phyloP scores from a whole-genome alignment of 2,888 invertebrate genomes.

The Charanyca ferruginea region DNA sequence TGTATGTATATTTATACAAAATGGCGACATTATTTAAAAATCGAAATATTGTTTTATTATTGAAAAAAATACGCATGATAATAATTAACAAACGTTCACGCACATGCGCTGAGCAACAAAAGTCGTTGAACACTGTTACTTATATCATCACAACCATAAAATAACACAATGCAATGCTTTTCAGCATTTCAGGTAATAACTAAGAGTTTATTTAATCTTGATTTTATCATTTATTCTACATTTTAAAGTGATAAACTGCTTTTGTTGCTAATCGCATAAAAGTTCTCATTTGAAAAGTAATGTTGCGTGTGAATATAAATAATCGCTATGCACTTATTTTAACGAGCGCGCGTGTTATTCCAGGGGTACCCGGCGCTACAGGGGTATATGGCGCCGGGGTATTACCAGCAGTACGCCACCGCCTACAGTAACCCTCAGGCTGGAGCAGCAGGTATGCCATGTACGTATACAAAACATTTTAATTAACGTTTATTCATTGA shows the following conservation, averaged over 20 bases:
- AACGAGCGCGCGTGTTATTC: constrained; percentile 59
- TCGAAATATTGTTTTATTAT: background rate
- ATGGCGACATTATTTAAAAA: background rate
- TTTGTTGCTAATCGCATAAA: background rate
- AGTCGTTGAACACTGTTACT: too few relatives aligned
- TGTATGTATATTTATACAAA: background rate
- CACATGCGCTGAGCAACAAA: background rate
- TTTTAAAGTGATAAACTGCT: background rate
- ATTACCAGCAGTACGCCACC: constrained; percentile 92
- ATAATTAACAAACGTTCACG: background rate
- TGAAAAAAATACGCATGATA: background rate
- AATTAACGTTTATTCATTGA: too few relatives aligned
- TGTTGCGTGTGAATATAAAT: constrained; percentile 14
- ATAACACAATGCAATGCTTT: background rate
- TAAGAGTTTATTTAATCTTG: too few relatives aligned
- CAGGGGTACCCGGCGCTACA: constrained; percentile 95
- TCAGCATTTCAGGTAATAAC: background rate
- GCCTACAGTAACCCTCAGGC: constrained; percentile 94
- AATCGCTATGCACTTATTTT: constrained; percentile 15
- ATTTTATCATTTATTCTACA: too few relatives aligned
- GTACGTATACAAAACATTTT: too few relatives aligned
- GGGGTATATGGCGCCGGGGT: constrained; percentile 95
- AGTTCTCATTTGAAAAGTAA: constrained; percentile 12
- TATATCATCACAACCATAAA: too few relatives aligned
- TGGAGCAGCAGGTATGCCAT: constrained; percentile 91